Conservation (phyloP, 2,888 invertebrate genomes). For the Agelastica alni region DNA sequence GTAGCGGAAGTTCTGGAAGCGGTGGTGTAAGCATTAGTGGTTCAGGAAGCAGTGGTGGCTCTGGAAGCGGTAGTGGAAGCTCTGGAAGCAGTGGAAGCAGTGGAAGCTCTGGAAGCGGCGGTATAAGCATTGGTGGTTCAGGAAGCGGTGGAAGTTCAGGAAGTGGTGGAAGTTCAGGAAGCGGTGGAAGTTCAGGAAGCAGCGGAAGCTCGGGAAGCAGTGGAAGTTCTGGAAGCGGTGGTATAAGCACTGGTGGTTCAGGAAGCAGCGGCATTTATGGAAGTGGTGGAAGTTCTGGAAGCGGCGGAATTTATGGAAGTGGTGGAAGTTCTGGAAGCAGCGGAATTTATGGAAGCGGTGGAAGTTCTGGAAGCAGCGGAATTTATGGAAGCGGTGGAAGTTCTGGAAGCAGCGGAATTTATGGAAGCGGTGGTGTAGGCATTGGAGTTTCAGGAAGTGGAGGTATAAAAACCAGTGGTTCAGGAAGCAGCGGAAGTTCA, state of each 20-base stretch:
- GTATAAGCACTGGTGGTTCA: not conserved
- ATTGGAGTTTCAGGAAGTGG: not conserved
- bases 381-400: too few species aligned
- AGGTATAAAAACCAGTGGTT: not conserved
- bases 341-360: too few species aligned
- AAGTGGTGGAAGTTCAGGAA: not conserved
- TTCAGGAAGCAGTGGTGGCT: not conserved
- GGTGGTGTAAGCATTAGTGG: not conserved
- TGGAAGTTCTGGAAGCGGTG: not conserved
- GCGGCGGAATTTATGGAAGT: too few species aligned
- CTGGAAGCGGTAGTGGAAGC: not conserved
- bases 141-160: too few species aligned
- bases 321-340: too few species aligned
- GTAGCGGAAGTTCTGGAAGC: not conserved
- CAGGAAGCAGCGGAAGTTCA: not conserved
- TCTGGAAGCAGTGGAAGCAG: constrained; percentile 3
- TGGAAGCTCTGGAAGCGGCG: not conserved
- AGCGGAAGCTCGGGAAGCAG: not conserved
- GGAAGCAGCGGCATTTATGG: not conserved
- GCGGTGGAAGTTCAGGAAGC: too few species aligned
- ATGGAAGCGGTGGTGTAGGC: not conserved
- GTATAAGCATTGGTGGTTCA: too few species aligned
- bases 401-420: too few species aligned
- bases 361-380: too few species aligned
- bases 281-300: not conserved